These are phyloP conservation scores for Flexamia atlantica DNA, from an alignment of 2,888 invertebrate genomes.

Conservation along the genomic window DNA sequence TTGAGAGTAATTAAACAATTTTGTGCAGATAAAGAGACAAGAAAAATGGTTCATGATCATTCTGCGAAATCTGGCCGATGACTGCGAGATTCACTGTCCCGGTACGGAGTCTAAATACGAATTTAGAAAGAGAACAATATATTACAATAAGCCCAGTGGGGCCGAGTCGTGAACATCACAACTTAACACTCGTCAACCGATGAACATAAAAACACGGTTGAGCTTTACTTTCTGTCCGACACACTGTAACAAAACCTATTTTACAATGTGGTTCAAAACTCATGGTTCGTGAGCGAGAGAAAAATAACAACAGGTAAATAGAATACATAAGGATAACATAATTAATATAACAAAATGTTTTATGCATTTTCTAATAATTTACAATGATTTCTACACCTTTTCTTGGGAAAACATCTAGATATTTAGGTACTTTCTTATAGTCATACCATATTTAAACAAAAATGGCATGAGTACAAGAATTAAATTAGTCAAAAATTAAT, in stretches of 20 bases:
- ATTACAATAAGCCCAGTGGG: constrained; percentile 46
- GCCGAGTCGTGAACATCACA: constrained; percentile 39
- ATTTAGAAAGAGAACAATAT: constrained; percentile 59
- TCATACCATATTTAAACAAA: no score
- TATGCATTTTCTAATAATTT: constrained; percentile 46
- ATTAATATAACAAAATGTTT: constrained; percentile 52
- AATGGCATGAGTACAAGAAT: no score
- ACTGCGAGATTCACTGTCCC: constrained; percentile 10
- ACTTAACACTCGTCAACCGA: constrained; percentile 47
- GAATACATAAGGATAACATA: constrained; percentile 56
- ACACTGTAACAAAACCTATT: constrained; percentile 35
- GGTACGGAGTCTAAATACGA: constrained; percentile 32
- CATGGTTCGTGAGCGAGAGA: constrained; percentile 13
- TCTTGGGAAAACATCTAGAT: constrained; percentile 31
- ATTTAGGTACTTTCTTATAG: no score
- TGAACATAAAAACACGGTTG: constrained; percentile 51
- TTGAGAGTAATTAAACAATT: no score
- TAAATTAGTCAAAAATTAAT: no score
- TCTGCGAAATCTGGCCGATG: no score
- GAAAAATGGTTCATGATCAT: no score
- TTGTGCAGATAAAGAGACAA: no score
- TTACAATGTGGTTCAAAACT: constrained; percentile 37
- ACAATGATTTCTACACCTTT: constrained; percentile 41
- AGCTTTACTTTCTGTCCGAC: constrained; percentile 36
- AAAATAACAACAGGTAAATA: constrained; percentile 55